A percentile compares a stretch with the other conserved stretches of the same genome.
These are phyloP conservation scores for Drosophila burlai DNA, from an alignment of 1,140 invertebrate genomes.

Conservation along the genomic window DNA sequence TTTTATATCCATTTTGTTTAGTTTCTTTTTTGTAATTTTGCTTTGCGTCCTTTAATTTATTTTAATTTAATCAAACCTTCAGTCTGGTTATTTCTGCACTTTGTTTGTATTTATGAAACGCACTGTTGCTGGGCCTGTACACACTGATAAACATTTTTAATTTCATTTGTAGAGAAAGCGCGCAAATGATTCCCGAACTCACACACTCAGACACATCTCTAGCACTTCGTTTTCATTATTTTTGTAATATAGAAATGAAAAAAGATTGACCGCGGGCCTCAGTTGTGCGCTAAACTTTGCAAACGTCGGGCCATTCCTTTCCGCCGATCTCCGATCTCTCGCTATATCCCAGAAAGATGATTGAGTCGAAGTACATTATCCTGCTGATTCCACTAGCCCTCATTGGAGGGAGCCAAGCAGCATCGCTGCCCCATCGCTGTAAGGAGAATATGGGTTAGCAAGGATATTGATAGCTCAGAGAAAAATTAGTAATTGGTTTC, in stretches of 20 bases:
- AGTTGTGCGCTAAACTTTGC: conserved; percentile 72
- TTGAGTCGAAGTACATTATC: conserved; percentile 14
- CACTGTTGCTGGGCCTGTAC: conserved; percentile 21
- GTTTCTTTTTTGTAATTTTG: not conserved
- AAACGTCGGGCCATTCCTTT: conserved; percentile 55
- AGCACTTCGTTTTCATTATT: conserved; percentile 11
- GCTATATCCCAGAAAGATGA: conserved; percentile 4
- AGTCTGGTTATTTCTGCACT: not conserved
- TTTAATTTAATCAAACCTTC: not conserved
- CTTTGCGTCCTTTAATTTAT: rapidly evolving
- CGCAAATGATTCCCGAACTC: conserved; percentile 57
- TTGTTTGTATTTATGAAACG: not conserved
- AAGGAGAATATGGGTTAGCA: conserved; percentile 3
- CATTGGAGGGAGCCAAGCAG: conserved; percentile 7
- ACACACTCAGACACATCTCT: conserved; percentile 26
- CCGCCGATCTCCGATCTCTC: conserved; percentile 13
- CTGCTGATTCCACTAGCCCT: conserved; percentile 14
- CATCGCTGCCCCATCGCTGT: conserved; percentile 23
- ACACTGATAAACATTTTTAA: conserved; percentile 51
- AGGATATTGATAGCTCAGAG: not conserved
- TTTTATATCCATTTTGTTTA: not conserved
- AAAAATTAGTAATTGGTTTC: not conserved
- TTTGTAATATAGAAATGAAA: conserved; percentile 49
- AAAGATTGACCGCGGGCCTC: conserved; percentile 59
- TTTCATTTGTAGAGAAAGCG: conserved; percentile 65